Base-by-base conservation (phyloP, 2,888 invertebrate species). In the Nomada hirtipes region DNA sequence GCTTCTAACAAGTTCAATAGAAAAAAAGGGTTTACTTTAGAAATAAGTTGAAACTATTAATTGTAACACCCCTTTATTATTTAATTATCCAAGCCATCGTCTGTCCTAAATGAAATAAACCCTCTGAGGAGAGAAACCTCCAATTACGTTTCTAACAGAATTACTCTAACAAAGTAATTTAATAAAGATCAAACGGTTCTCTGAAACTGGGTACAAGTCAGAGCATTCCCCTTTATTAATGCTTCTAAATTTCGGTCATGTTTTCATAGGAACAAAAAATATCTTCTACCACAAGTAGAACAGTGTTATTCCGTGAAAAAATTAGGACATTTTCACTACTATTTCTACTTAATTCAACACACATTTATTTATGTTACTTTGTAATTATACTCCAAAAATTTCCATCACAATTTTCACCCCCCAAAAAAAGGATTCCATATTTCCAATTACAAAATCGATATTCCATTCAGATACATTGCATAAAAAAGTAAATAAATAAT, bases 141-240 rank as follows among this genome's bases (percentile, higher is more conserved):
- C 59, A 70, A 60, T 70, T 70, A 36, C 11, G n/a, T 9, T 29
- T 47, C 29, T 60, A 60, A 70, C 59, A 4, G 59, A 60, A 70
- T 70, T 47, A 70, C 47, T 20, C 15, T 55, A 55, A 42, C 44
- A 29, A 65, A 65, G 64, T 70, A 42, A 65, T 65, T 15, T 47
- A 57, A 73, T 64, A 57, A 65, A 73, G 55, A 57, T 73, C 44
- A 73, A 73, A 55, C 61, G 55, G 13, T 29, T 23, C 26, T 47
- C 47, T 20, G 20, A 26, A 47, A 57, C 44, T 29, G 29, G 55
- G 29, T 57, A 20, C 20, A 20, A 61, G 71, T 52, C 67, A 18
- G 53, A 55, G 53, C 11, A 50, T 13, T 50, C 13, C 18, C 29
- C 29, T 44, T 59, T 47, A 42, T 69, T 57, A 13, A 9, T 23